Conservation (phyloP, 2,888 invertebrate genomes). For the Augiades crinisus region DNA sequence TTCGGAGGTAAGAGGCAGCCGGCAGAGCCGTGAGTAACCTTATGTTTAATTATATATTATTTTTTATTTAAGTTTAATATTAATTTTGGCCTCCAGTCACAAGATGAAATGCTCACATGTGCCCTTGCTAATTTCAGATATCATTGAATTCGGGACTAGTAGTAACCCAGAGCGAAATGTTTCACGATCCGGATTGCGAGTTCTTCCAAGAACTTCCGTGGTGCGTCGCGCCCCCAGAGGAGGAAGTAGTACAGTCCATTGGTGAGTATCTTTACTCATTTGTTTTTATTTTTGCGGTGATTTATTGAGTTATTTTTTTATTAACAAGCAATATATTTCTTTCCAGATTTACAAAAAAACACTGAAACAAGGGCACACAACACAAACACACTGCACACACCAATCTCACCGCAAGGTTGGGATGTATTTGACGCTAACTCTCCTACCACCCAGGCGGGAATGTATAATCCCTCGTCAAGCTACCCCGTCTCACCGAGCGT, state of each 20-base stretch:
- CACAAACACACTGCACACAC: conserved; percentile 69
- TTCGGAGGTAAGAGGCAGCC: conserved; percentile 68
- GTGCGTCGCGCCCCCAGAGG: conserved; percentile 79
- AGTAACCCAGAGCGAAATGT: conserved; percentile 64
- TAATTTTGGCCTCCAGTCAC: conserved; percentile 32
- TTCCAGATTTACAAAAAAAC: conserved; percentile 56
- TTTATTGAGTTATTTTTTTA: too few species aligned
- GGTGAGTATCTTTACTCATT: conserved; percentile 48
- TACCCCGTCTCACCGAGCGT: conserved; percentile 56
- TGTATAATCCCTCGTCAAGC: conserved; percentile 51
- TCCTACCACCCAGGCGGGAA: conserved; percentile 54
- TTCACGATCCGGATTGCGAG: conserved; percentile 81
- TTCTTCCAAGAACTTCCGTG: conserved; percentile 85
- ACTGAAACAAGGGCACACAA: conserved; percentile 65
- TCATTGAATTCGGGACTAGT: conserved; percentile 70
- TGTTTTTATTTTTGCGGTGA: too few species aligned
- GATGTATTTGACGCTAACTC: conserved; percentile 63
- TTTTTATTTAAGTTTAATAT: conserved; percentile 46
- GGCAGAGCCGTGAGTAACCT: conserved; percentile 61
- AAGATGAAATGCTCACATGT: conserved; percentile 45
- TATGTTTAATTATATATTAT: conserved; percentile 44
- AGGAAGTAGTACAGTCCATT: conserved; percentile 73
- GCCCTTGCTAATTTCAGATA: conserved; percentile 60
- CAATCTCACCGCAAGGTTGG: conserved; percentile 70
- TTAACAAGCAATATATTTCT: conserved; percentile 1